Evolutionary conservation across 2,888 invertebrate species (phyloP).

Genomic region (Drosophila dives): DNA sequence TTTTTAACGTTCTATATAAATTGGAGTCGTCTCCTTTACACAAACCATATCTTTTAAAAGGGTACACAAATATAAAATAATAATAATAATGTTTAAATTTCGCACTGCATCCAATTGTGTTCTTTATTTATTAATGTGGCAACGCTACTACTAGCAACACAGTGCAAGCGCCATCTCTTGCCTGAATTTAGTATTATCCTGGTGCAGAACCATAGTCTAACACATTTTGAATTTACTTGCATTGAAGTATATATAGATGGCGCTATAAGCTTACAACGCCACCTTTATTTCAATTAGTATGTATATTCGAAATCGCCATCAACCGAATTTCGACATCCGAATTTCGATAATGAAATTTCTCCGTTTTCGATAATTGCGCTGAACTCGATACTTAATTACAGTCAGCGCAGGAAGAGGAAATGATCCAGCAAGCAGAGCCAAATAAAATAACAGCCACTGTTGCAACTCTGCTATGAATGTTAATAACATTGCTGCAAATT

Average conservation of each 20-base stretch:
- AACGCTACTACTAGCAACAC: background rate
- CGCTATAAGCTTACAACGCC: slow-evolving; percentile 1
- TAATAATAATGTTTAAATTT: background rate
- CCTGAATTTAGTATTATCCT: background rate
- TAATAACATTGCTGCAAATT: background rate
- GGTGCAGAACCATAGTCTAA: slow-evolving; percentile 21
- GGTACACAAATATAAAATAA: background rate
- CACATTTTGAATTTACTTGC: background rate
- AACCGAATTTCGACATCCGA: background rate
- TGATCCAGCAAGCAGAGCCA: background rate
- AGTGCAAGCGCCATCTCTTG: slow-evolving; percentile 14
- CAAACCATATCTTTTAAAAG: background rate
- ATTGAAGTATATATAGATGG: background rate
- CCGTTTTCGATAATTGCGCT: slow-evolving; percentile 1
- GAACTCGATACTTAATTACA: background rate
- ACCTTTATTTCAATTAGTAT: slow-evolving; percentile 6
- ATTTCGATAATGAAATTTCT: background rate
- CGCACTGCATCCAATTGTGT: background rate
- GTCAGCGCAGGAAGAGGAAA: slow-evolving; percentile 5
- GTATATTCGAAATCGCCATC: too few species aligned
- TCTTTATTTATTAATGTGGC: background rate
- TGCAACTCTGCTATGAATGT: background rate
- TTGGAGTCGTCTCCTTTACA: background rate
- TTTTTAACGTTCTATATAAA: background rate
- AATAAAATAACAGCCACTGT: background rate